A percentile compares a stretch with the other conserved stretches of the same genome.
Evolutionary conservation across 2,113 vertebrate species (phyloP).

Genomic region (Epinephelus moara): DNA sequence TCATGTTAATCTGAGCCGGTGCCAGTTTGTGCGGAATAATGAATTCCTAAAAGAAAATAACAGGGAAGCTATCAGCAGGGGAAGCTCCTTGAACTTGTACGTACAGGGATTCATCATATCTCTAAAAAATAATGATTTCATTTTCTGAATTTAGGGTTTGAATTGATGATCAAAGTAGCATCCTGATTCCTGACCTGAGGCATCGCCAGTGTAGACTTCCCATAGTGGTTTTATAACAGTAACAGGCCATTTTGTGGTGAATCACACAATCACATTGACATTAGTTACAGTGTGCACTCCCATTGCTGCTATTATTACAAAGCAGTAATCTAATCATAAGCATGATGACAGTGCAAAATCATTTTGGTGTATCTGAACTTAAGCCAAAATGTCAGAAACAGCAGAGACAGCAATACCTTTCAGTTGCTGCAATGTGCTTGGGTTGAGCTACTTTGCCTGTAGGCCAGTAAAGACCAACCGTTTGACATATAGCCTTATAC

Average conservation of each 20-base stretch:
- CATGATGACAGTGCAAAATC: conserved; percentile 8
- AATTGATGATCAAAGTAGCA: conserved; percentile 39
- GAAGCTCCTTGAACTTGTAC: conserved; percentile 34
- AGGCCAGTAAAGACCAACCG: no score
- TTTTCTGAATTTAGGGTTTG: conserved; percentile 52
- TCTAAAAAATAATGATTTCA: conserved; percentile 32
- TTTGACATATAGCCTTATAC: background rate
- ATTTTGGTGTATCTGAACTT: conserved; percentile 6
- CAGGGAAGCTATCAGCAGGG: conserved; percentile 25
- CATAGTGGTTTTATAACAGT: conserved; percentile 5
- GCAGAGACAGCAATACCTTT: background rate
- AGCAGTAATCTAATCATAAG: conserved; percentile 29
- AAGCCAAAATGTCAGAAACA: conserved; percentile 25
- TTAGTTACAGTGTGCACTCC: conserved; percentile 18
- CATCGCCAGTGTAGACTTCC: background rate
- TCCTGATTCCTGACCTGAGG: conserved; percentile 1
- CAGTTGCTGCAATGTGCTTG: background rate
- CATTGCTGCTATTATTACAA: conserved; percentile 16
- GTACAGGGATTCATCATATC: conserved; percentile 30
- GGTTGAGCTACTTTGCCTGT: background rate
- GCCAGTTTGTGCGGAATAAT: conserved; percentile 63
- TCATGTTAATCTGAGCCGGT: conserved; percentile 69
- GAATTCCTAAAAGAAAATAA: conserved; percentile 61
- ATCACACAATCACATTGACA: conserved; percentile 24
- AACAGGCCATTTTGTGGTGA: background rate